Evolutionary conservation across 2,888 invertebrate species (phyloP).

Genomic region (Cheilosia vulpina): DNA sequence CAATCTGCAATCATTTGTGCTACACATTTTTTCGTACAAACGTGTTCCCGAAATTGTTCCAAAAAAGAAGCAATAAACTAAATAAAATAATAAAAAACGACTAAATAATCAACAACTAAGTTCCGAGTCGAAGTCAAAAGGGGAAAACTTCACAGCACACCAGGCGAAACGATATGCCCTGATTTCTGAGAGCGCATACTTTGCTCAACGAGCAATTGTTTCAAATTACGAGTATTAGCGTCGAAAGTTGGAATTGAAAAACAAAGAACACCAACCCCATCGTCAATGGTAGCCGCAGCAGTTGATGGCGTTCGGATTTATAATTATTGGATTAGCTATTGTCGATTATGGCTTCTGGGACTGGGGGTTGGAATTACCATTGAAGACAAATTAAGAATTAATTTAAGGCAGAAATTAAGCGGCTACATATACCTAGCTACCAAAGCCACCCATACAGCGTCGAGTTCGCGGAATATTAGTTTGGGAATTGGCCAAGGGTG

Average conservation of each 20-base stretch:
- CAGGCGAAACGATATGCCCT: slow-evolving; percentile 6
- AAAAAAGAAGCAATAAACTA: slow-evolving; percentile 9
- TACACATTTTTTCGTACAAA: not conserved
- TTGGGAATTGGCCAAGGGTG: slow-evolving; percentile 51
- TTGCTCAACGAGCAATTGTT: slow-evolving; percentile 22
- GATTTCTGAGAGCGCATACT: slow-evolving; percentile 5
- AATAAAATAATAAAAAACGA: slow-evolving; percentile 58
- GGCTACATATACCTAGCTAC: slow-evolving; percentile 23
- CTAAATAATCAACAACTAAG: slow-evolving; percentile 49
- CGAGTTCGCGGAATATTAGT: slow-evolving; percentile 48
- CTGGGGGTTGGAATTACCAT: slow-evolving; percentile 44
- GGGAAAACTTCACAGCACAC: slow-evolving; percentile 5
- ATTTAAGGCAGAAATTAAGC: slow-evolving; percentile 49
- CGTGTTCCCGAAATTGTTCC: slow-evolving; percentile 1
- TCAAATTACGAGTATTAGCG: slow-evolving; percentile 36
- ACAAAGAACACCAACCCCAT: slow-evolving; percentile 32
- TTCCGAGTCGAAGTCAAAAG: slow-evolving; percentile 31
- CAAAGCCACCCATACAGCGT: slow-evolving; percentile 8
- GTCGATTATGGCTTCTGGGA: slow-evolving; percentile 54
- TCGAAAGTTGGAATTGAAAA: slow-evolving; percentile 60
- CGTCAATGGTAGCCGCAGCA: not conserved
- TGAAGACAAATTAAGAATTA: slow-evolving; percentile 66
- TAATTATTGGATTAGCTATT: slow-evolving; percentile 73
- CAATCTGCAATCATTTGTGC: slow-evolving; percentile 34
- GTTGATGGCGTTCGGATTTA: slow-evolving; percentile 60